A percentile compares a stretch with the other conserved stretches of the same genome.
Conservation (phyloP, 1,140 invertebrate genomes). For the Schlechtendalia chinensis region DNA sequence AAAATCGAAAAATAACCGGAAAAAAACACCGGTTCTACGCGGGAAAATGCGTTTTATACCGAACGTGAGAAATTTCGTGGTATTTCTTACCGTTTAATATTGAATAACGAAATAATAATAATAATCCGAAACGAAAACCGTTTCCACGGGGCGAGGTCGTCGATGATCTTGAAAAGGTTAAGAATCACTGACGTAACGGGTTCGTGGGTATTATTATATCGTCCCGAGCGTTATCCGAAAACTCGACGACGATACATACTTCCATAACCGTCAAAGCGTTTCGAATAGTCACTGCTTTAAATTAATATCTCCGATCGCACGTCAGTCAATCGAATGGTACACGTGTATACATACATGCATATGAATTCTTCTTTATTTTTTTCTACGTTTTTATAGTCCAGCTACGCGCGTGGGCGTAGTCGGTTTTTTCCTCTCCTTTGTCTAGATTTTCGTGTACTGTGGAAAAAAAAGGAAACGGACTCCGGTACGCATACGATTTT, state of each 20-base stretch:
- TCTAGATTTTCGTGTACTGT: not conserved
- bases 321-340: slow-evolving; percentile 34
- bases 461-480: not conserved
- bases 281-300: slow-evolving; percentile 46
- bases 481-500: not conserved
- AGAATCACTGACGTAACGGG: too few species aligned
- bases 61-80: too few species aligned
- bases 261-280: not conserved
- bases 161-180: too few species aligned
- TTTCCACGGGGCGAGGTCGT: too few species aligned
- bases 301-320: slow-evolving; percentile 22
- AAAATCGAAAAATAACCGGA: too few species aligned
- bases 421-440: not conserved
- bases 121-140: too few species aligned
- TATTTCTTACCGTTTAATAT: too few species aligned
- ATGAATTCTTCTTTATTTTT: not conserved
- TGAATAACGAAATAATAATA: too few species aligned
- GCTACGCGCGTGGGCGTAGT: not conserved
- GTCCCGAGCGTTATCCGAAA: not conserved
- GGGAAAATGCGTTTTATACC: too few species aligned
- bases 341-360: too few species aligned
- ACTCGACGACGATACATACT: not conserved
- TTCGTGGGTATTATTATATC: too few species aligned
- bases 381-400: not conserved
- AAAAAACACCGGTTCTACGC: too few species aligned